Base-by-base conservation (phyloP, 2,113 vertebrate species). In the Phycodurus eques region DNA sequence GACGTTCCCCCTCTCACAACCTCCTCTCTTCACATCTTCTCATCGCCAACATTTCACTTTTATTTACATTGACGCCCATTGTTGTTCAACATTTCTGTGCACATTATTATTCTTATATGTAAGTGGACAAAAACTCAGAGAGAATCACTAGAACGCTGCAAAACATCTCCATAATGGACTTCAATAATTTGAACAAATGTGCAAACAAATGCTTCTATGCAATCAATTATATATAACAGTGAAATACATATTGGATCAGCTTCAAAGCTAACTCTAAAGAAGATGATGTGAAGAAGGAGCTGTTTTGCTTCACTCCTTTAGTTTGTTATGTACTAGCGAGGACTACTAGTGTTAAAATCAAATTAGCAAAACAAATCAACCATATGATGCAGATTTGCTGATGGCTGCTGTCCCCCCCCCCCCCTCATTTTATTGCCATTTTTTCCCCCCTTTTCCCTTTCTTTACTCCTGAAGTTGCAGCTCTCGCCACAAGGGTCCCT, bases 321-420 rank as follows among this genome's bases (percentile, higher is more conserved):
- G 79, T 82, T 85, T 81, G 84, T 75, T 85, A 86, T 84, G 70
- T 75, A 68, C 76, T 71, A 66, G 80, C 76, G 79, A 81, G 71
- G 81, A 86, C 88, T 71, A 80, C 82, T 83, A 83, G 86, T 91
- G 87, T 90, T 90, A 91, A 92, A 93, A 92, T 90, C 88, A 83
- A 92, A 93, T 93, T 92, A 93, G 90, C 90, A 88, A 92, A 93
- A 92, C 91, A 93, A 92, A 92, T 92, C 90, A 91, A 89, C 79
- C 86, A 91, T 91, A 91, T 92, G 90, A 93, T 92, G 88, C 80
- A 90, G 79, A 74, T 83, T 88, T 90, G 87, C 88, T 88, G 87
- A 85, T 89, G 86, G 81, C 80, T 85, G 81, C 79, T 81, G 67
- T 74, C 80, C 73, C 42, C 15, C 39, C 53, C 27, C 19, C 47